Evolutionary conservation across 2,888 invertebrate genomes (phyloP), one percentile per base, ranked within the genome.

Genomic region (Neoascia interrupta): DNA sequence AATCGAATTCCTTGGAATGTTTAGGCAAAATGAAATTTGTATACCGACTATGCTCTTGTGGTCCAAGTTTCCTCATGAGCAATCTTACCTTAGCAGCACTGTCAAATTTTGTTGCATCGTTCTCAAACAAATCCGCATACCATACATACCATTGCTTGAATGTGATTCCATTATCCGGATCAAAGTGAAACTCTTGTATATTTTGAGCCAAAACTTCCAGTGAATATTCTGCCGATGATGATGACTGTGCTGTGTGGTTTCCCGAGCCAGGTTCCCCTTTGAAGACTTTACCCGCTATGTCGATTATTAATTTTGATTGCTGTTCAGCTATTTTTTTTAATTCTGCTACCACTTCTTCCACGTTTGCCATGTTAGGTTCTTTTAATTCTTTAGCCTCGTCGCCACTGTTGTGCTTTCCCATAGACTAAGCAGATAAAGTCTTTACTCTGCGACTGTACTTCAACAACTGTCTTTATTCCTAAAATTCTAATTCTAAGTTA

Each of bases 21-120:
- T 76, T 81, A 15, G 81, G 74, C 5, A 82, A 34, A 31, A 82
- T 81, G 53, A 74, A 79, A 36, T 79, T 69, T 3, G 39, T 28
- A 28, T 66, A 73, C 18, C 31, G 63, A n/a, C 43, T 53, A 47
- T 81, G 70, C 41, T 61, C 81, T 8, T 31, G 34, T 11, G 75
- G 10, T 16, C 47, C 31, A 0, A 76, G 53, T 34, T 82, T 81
- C 28, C 80, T 51, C n/a, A 81, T 16, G 43, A 81, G 68, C 8
- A 81, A 26, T 3, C 81, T 51, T 3, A 79, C 69, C 41, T 79
- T 81, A 2, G 80, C 81, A n/a, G 74, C 34, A 18, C 80, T 69
- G 18, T 82, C 54, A 5, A 82, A 31, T 39, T 74, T 54, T 0
- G 23, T 43, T 15, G 72, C 81, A 49, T 80, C 81, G 6, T 47